phyloP scores from a whole-genome alignment of 2,113 vertebrate species.

The Oxyura jamaicensis region DNA sequence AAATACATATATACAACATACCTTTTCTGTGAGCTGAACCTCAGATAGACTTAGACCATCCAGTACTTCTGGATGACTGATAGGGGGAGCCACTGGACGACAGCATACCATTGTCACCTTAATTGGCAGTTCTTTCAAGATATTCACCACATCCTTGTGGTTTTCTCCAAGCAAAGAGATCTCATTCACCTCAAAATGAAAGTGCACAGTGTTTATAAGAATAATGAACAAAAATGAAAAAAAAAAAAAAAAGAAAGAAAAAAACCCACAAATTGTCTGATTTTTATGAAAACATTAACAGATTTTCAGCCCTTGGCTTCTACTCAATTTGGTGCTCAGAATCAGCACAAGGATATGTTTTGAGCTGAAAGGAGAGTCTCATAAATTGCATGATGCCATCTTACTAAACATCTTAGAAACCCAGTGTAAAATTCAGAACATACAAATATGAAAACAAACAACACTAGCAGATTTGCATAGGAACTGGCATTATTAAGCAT shows the following conservation, averaged over 20 bases:
- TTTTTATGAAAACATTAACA: neutral
- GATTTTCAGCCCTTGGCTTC: neutral
- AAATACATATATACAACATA: neutral
- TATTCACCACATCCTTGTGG: slow-evolving; percentile 92
- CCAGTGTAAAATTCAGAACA: neutral
- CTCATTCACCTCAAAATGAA: slow-evolving; percentile 86
- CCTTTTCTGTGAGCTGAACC: slow-evolving; percentile 76
- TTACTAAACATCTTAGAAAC: neutral
- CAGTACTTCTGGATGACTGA: slow-evolving; percentile 62
- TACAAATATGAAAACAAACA: neutral
- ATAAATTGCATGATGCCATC: neutral
- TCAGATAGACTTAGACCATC: slow-evolving; percentile 67
- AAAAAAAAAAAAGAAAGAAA: neutral
- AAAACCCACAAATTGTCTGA: neutral
- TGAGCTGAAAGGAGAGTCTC: neutral
- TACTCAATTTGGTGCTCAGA: neutral
- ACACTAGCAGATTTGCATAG: neutral
- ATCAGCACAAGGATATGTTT: neutral
- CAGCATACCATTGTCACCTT: slow-evolving; percentile 91
- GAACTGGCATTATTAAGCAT: neutral
- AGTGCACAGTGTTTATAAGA: neutral
- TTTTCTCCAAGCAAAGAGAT: slow-evolving; percentile 91
- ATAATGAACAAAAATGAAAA: neutral
- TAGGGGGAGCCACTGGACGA: slow-evolving; percentile 76
- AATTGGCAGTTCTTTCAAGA: slow-evolving; percentile 93